phyloP scores from a whole-genome alignment of 1,140 invertebrate genomes.

The Leptinotarsa undecemlineata region DNA sequence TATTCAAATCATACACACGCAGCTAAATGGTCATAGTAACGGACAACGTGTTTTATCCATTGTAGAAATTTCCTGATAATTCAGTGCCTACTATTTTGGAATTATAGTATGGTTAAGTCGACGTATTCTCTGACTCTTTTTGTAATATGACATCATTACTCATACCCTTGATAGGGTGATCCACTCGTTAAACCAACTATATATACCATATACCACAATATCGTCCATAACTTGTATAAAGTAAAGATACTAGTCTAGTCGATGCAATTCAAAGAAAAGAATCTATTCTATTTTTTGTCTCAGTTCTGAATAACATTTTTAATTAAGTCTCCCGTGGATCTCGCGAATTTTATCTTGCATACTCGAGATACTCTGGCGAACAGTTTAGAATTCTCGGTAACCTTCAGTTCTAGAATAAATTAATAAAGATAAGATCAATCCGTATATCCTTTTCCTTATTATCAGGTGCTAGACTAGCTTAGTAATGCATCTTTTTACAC shows the following conservation, averaged over 20 bases:
- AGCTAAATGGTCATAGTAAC: too few species aligned
- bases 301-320: slow-evolving; percentile 2
- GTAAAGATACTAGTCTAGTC: not conserved
- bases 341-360: slow-evolving; percentile 12
- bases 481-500: slow-evolving; percentile 19
- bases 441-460: slow-evolving; percentile 30
- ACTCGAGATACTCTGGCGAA: slow-evolving; percentile 1
- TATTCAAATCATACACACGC: too few species aligned
- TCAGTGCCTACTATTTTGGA: too few species aligned
- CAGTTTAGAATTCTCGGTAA: slow-evolving; percentile 20
- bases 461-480: slow-evolving; percentile 10
- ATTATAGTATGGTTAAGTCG: too few species aligned
- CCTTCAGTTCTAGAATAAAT: slow-evolving; percentile 29
- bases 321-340: slow-evolving; percentile 3
- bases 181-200: too few species aligned
- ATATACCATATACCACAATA: too few species aligned
- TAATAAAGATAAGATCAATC: slow-evolving; percentile 28
- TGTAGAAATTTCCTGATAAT: too few species aligned
- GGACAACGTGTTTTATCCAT: too few species aligned
- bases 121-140: too few species aligned
- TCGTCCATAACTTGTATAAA: too few species aligned
- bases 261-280: not conserved
- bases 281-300: slow-evolving; percentile 9
- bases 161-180: too few species aligned
- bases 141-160: too few species aligned